phyloP scores from a whole-genome alignment of 2,797 vertebrate genomes.

The Tenualosa ilisha region DNA sequence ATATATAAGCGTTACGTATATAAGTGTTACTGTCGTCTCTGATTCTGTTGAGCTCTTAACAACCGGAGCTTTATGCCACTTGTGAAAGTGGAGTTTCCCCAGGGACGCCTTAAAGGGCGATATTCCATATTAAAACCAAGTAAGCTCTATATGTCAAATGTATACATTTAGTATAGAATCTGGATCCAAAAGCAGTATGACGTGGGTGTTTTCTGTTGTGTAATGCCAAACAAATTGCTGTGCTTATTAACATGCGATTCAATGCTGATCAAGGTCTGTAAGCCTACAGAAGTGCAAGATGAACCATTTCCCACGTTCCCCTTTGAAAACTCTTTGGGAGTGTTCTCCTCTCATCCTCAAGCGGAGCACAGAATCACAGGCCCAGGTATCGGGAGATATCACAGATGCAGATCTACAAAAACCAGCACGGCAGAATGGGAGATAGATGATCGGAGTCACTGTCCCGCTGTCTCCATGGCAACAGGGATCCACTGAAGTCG shows the following conservation, averaged over 20 bases:
- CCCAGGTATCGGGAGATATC: conserved; percentile 45
- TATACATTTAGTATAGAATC: no score
- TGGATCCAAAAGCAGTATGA: no score
- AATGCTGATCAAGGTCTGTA: background rate
- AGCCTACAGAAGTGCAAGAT: background rate
- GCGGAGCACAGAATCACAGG: background rate
- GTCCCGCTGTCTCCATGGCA: conserved; percentile 57
- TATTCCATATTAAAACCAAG: no score
- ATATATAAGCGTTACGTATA: no score
- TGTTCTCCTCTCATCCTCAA: background rate
- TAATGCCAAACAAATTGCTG: background rate
- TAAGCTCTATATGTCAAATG: no score
- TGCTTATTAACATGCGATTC: conserved; percentile 8
- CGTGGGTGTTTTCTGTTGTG: background rate
- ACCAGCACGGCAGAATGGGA: conserved; percentile 39
- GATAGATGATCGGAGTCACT: conserved; percentile 43
- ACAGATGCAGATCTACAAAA: conserved; percentile 45
- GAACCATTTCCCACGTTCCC: background rate
- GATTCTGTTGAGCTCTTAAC: no score
- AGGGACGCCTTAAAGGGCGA: no score
- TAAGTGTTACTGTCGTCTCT: no score
- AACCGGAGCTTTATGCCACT: no score
- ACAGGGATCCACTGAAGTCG: conserved; percentile 51
- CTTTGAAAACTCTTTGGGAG: background rate
- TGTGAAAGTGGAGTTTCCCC: no score